Evolutionary conservation across 2,797 vertebrate species (phyloP), one percentile per base, ranked within the genome.

Genomic region (Arremon aurantiirostris): DNA sequence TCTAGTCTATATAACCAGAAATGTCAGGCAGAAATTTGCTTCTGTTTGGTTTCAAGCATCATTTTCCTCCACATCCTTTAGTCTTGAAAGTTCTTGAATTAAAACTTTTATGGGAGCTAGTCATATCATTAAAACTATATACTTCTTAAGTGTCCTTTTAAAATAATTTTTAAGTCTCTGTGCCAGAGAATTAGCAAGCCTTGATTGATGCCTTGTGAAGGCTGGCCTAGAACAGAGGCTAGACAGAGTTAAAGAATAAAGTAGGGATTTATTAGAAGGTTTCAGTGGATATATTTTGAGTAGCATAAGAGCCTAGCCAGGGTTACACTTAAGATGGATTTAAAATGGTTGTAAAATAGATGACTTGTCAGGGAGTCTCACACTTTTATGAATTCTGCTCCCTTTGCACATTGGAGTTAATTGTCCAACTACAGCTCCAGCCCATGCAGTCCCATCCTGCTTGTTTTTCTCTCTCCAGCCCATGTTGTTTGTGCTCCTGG

Each of bases 381-480:
- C 30, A 32, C 52, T 53, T 21, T 32, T 3, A 14, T 53, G 2
- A 21, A 12, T 21, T 53, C 30, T 32, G 12, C 8, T 53, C 4
- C 30, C 21, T 32, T 21, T 53, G 19, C 52, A 53, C 1, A 1
- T 53, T 32, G 52, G 3, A 53, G 52, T 53, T 53, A 4, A 21
- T 21, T 53, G 52, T 53, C 52, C 30, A 6, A 9, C 2, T 14
- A 0, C 52, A n/a, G 52, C 52, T 53, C 3, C 1, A 32, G 19
- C 30, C 9, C 13, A 21, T 13, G 0, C 3, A 32, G 30, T 32
- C 52, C 52, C 52, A 32, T 21, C 52, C 52, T 50, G 1, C 16
- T 53, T 53, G 52, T 53, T 53, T 53, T 32, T 53, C 30, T 53
- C 46, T 52, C 30, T 53, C 5, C 52, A 55, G 20, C 52, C 32